Evolutionary conservation across 2,888 invertebrate genomes (phyloP).

Genomic region (Rhyacophila evoluta): DNA sequence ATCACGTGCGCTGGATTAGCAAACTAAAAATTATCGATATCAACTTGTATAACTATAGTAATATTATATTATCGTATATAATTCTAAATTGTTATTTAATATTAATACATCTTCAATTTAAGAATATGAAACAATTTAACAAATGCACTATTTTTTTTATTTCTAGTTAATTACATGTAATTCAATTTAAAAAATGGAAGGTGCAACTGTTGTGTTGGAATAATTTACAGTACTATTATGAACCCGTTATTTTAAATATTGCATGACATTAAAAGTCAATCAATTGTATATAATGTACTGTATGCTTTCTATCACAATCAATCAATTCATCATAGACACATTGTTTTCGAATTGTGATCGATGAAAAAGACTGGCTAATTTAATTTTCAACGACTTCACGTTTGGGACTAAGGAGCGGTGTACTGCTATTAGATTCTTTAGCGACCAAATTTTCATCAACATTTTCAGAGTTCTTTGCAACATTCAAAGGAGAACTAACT

Average conservation of each 20-base stretch:
- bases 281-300: background rate
- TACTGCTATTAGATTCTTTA: conserved; percentile 40
- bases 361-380: too few species aligned
- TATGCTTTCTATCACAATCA: conserved; percentile 6
- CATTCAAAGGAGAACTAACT: conserved; percentile 62
- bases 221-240: background rate
- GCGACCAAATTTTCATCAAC: conserved; percentile 30
- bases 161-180: conserved; percentile 23
- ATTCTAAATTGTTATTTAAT: too few species aligned
- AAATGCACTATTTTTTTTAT: background rate
- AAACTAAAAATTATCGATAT: background rate
- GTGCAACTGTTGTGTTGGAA: conserved; percentile 30
- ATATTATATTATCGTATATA: too few species aligned
- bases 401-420: conserved; percentile 49
- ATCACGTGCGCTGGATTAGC: background rate
- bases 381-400: conserved; percentile 48
- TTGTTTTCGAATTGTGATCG: too few species aligned
- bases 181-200: conserved; percentile 34
- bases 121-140: background rate
- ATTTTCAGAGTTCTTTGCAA: background rate
- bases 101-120: background rate
- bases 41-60: too few species aligned
- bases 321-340: background rate
- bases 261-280: background rate
- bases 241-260: conserved; percentile 12